Evolutionary conservation across 2,797 vertebrate genomes (phyloP).

Genomic region (Cetoscarus ocellatus): DNA sequence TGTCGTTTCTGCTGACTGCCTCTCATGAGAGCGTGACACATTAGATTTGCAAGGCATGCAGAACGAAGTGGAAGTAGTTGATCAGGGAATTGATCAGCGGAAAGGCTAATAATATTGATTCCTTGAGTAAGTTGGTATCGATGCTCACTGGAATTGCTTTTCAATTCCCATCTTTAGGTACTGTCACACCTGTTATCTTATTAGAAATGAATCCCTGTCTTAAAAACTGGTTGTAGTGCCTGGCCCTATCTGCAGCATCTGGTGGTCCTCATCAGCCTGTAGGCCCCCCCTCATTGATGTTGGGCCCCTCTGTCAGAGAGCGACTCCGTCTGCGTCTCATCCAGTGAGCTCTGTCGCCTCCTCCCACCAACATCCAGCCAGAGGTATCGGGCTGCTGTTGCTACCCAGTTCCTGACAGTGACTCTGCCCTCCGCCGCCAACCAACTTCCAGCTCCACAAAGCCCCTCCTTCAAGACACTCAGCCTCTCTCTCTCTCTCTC

Average conservation of each 20-base stretch:
- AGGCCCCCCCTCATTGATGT: slow-evolving; percentile 21
- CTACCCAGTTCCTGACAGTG: slow-evolving; percentile 84
- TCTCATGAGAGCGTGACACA: too few relatives aligned
- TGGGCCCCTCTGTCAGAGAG: slow-evolving; percentile 35
- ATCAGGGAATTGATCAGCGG: too few relatives aligned
- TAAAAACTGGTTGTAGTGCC: too few relatives aligned
- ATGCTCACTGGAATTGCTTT: too few relatives aligned
- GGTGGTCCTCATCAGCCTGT: slow-evolving; percentile 29
- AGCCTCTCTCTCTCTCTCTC: slow-evolving; percentile 21
- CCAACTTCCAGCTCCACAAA: slow-evolving; percentile 74
- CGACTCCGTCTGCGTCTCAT: slow-evolving; percentile 43
- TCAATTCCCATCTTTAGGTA: too few relatives aligned
- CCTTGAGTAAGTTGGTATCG: too few relatives aligned
- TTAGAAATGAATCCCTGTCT: too few relatives aligned
- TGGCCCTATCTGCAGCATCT: slow-evolving; percentile 23
- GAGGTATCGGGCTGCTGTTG: slow-evolving; percentile 82
- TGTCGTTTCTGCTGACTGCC: too few relatives aligned
- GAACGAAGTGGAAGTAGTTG: too few relatives aligned
- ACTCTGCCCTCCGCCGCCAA: slow-evolving; percentile 80
- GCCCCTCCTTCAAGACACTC: slow-evolving; percentile 75
- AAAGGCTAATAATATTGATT: too few relatives aligned
- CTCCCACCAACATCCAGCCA: slow-evolving; percentile 74
- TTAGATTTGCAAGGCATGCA: too few relatives aligned
- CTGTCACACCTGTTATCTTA: too few relatives aligned
- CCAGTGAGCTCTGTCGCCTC: slow-evolving; percentile 75